Percentiles rank a stretch among this genome's conserved stretches.
phyloP scores from a whole-genome alignment of 2,888 invertebrate genomes.

The Dorcus parallelipipedus region DNA sequence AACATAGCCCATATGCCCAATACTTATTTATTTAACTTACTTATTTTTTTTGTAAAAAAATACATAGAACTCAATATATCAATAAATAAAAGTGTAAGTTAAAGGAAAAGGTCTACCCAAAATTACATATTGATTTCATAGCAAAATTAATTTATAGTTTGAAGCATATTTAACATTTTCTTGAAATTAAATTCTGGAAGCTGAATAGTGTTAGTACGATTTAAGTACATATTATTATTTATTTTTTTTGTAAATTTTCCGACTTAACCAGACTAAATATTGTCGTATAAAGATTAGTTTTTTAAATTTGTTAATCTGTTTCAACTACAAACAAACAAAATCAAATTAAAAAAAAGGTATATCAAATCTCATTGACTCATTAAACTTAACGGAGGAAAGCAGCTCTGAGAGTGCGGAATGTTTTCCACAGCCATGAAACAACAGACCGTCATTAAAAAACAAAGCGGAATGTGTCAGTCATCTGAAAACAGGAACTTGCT shows the following conservation, averaged over 20 bases:
- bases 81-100: too few species aligned
- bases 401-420: constrained; percentile 37
- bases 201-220: too few species aligned
- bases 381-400: constrained; percentile 1
- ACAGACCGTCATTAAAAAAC: constrained; percentile 17
- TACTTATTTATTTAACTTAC: too few species aligned
- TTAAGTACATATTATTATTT: too few species aligned
- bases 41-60: too few species aligned
- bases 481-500: constrained; percentile 56
- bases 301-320: constrained; percentile 12
- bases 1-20: too few species aligned
- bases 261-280: not conserved
- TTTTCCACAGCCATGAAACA: constrained; percentile 34
- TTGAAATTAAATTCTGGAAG: too few species aligned
- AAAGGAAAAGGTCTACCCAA: too few species aligned
- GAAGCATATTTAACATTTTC: too few species aligned
- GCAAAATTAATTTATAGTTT: too few species aligned
- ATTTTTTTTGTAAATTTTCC: not conserved
- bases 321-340: not conserved
- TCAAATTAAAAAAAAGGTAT: not conserved
- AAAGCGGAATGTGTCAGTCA: constrained; percentile 41
- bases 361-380: not conserved
- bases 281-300: constrained; percentile 13
- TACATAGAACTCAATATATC: too few species aligned
- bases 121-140: too few species aligned